Evolutionary conservation across 2,113 vertebrate species (phyloP), one percentile per base, ranked within the genome.

Genomic region (Grallaria varia): DNA sequence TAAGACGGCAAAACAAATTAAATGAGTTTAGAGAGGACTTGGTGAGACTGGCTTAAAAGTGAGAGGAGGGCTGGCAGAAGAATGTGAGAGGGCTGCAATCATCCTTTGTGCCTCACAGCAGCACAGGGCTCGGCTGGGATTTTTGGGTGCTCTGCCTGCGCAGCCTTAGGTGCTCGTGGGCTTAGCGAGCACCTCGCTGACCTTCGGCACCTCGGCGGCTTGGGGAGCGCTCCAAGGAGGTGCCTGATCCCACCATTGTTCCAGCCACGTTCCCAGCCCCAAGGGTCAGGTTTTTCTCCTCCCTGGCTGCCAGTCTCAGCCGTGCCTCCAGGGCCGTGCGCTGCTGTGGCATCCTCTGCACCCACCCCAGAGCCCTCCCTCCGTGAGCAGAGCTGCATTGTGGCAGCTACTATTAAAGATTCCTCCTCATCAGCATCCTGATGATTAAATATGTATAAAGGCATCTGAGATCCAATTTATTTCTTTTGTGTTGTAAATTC

Each of bases 401-500:
- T 89, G 90, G 63, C 47, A 93, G 94, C 76, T 72, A 44, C 9
- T 28, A 83, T 87, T 87, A 91, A 87, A 90, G 69, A 94, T 96
- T 96, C 90, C 94, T 93, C 82, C 93, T 96, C 78, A 94, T 94
- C 97, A 96, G 93, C 81, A 94, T 95, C 94, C 92, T 79, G 37
- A 22, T 3, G 12, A 96, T 97, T 97, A 96, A 97, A 93, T 93
- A 96, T 95, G 92, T 95, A 94, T 79, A 80, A 84, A 90, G 56
- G 84, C 92, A 95, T 87, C 76, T 58, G 81, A 97, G 94, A 97
- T 90, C 94, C 68, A 96, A 97, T 97, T 96, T 94, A 91, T 96
- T 97, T 97, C 93, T 93, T 97, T 96, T 97, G 94, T 96, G 77
- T 82, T 94, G 90, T 86, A 96, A 96, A 96, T 96, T 91, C 90